These are phyloP conservation scores for Aleiodes testaceus DNA, from an alignment of 2,888 invertebrate species.

Conservation along the genomic window DNA sequence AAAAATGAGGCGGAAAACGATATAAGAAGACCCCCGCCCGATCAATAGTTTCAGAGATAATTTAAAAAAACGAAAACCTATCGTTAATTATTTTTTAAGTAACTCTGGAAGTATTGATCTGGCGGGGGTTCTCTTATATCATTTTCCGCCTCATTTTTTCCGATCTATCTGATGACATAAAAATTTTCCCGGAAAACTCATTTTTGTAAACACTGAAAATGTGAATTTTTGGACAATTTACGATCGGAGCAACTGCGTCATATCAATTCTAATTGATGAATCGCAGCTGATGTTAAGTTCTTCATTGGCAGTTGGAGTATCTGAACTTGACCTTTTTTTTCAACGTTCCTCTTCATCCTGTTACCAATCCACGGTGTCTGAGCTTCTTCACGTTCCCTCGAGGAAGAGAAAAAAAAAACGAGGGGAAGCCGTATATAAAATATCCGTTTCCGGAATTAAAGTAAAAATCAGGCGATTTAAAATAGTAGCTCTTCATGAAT, in stretches of 20 bases:
- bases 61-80: too few species aligned
- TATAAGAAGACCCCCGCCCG: constrained; percentile 47
- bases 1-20: constrained; percentile 26
- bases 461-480: constrained; percentile 24
- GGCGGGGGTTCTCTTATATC: too few species aligned
- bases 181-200: too few species aligned
- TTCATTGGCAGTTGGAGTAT: not conserved
- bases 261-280: not conserved
- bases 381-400: too few species aligned
- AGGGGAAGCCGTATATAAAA: constrained; percentile 48
- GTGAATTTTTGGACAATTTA: too few species aligned
- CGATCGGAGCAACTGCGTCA: constrained; percentile 22
- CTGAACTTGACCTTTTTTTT: constrained; percentile 42
- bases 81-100: too few species aligned
- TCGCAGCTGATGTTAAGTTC: constrained; percentile 15
- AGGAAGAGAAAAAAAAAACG: not conserved
- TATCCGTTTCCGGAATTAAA: constrained; percentile 49
- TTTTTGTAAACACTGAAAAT: too few species aligned
- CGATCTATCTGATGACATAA: too few species aligned
- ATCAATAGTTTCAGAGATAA: too few species aligned
- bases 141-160: too few species aligned
- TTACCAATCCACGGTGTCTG: constrained; percentile 10
- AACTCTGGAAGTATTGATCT: too few species aligned
- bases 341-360: constrained; percentile 60
- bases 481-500: not conserved